Conservation (phyloP, 2,797 vertebrate genomes). For the Malacoraja senta region DNA sequence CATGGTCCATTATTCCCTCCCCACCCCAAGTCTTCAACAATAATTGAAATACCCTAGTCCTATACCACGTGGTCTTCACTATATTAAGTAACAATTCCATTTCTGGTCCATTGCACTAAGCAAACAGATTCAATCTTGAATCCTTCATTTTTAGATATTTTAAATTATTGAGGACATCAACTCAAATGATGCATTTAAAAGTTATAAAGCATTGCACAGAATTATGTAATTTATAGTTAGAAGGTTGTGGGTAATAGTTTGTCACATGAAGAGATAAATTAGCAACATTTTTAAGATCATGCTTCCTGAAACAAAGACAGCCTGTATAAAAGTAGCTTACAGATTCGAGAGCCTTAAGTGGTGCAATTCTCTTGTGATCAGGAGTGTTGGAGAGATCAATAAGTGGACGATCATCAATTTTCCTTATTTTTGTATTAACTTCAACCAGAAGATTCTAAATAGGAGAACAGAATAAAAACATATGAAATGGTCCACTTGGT, state of each 20-base stretch:
- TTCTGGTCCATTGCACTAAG: too few species aligned
- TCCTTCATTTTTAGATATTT: background rate
- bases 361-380: conserved; percentile 47
- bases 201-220: background rate
- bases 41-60: too few species aligned
- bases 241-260: background rate
- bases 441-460: conserved; percentile 64
- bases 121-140: too few species aligned
- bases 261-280: background rate
- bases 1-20: too few species aligned
- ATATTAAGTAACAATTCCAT: too few species aligned
- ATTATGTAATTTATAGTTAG: background rate
- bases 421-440: conserved; percentile 51
- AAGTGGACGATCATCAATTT: conserved; percentile 64
- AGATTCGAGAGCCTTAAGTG: conserved; percentile 43
- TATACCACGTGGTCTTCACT: too few species aligned
- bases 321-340: conserved; percentile 39
- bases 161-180: background rate
- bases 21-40: too few species aligned
- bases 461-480: background rate
- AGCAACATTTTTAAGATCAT: background rate
- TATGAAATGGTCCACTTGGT: background rate
- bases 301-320: background rate
- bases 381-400: conserved; percentile 86
- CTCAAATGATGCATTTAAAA: background rate